These are phyloP conservation scores for Asobara japonica DNA, from an alignment of 1,140 invertebrate species.

Conservation along the genomic window DNA sequence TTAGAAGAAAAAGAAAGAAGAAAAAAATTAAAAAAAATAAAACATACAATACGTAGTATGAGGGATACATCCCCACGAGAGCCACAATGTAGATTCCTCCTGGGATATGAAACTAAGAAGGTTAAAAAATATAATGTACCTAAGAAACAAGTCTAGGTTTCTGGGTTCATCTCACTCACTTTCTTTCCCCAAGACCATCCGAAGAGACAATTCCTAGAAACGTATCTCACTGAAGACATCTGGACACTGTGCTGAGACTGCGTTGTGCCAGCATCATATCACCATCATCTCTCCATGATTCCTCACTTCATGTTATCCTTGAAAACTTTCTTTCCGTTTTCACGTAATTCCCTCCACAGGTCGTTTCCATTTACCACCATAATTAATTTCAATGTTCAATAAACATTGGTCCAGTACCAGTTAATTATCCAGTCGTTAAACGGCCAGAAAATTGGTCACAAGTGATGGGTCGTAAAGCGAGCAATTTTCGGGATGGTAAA, in stretches of 20 bases:
- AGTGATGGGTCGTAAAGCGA: neutral
- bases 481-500: neutral
- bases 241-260: conserved; percentile 34
- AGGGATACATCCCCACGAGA: conserved; percentile 38
- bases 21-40: no score
- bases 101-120: neutral
- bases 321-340: neutral
- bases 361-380: neutral
- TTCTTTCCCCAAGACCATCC: neutral
- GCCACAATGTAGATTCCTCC: neutral
- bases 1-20: no score
- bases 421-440: conserved; percentile 7
- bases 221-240: conserved; percentile 51
- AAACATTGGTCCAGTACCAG: neutral
- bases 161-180: conserved; percentile 26
- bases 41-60: neutral
- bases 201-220: conserved; percentile 48
- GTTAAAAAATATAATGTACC: conserved; percentile 3
- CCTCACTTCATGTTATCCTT: neutral
- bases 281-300: neutral
- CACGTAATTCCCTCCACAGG: neutral
- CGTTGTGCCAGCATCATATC: neutral
- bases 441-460: neutral
- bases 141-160: conserved; percentile 34
- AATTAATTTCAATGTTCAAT: neutral